phyloP scores from a whole-genome alignment of 2,797 vertebrate genomes.

The Nasua narica region DNA sequence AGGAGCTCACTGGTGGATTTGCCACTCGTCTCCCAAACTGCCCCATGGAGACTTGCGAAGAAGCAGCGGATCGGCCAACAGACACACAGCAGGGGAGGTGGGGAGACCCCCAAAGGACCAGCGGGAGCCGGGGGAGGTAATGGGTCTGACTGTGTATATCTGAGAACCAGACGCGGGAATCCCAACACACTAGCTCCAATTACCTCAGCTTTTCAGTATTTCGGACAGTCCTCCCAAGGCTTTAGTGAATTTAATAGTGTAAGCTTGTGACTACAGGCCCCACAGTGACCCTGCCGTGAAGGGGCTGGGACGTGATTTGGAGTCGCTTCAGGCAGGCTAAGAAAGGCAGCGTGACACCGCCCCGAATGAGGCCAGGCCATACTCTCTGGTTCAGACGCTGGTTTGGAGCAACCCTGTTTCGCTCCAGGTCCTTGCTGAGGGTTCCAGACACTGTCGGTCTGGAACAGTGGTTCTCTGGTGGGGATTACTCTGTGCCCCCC shows the following conservation, averaged over 20 bases:
- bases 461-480: neutral
- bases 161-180: neutral
- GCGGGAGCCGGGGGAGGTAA: neutral
- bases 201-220: neutral
- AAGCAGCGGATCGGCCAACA: neutral
- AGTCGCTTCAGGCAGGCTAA: neutral
- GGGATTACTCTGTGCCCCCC: neutral
- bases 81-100: neutral
- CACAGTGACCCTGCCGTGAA: neutral
- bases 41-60: neutral
- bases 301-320: neutral
- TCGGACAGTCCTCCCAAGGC: neutral
- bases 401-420: neutral
- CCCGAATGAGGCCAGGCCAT: rapidly evolving
- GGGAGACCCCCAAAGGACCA: neutral
- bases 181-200: neutral
- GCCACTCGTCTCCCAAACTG: neutral
- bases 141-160: neutral
- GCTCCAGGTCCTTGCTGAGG: neutral
- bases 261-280: neutral
- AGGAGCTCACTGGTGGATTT: neutral
- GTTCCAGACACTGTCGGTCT: neutral
- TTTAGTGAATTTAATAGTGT: neutral
- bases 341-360: neutral
- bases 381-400: neutral